Evolutionary conservation across 2,888 invertebrate genomes (phyloP).

Genomic region (Tholera decimalis): DNA sequence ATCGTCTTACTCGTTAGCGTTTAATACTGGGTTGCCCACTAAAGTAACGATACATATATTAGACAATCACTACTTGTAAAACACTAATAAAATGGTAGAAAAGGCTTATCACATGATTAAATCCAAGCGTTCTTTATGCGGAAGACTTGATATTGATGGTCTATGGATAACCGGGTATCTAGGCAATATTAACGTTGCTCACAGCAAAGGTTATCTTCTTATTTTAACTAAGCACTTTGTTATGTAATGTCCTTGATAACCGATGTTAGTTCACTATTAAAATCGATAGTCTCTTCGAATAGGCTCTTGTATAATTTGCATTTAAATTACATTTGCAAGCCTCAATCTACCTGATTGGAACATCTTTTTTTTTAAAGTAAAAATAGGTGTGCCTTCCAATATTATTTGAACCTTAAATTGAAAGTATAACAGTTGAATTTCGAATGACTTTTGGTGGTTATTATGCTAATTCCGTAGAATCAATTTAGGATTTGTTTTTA

Average conservation of each 20-base stretch:
- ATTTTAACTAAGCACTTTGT: neutral
- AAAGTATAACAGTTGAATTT: slow-evolving; percentile 15
- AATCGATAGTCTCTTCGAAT: slow-evolving; percentile 19
- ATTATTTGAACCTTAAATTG: slow-evolving; percentile 36
- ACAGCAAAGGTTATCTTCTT: neutral
- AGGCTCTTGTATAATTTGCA: slow-evolving; percentile 67
- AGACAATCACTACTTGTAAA: too few species aligned
- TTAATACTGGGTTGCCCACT: too few species aligned
- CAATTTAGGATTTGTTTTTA: slow-evolving; percentile 4
- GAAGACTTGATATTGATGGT: neutral
- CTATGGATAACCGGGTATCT: neutral
- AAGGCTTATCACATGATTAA: too few species aligned
- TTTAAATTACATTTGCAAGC: slow-evolving; percentile 71
- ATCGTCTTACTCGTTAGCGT: too few species aligned
- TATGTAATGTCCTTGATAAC: slow-evolving; percentile 27
- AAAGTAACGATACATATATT: too few species aligned
- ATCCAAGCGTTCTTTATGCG: too few species aligned
- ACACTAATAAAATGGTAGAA: too few species aligned
- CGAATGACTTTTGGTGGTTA: neutral
- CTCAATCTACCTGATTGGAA: slow-evolving; percentile 64
- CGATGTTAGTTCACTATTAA: slow-evolving; percentile 13
- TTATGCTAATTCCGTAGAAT: slow-evolving; percentile 12
- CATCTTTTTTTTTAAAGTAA: slow-evolving; percentile 60
- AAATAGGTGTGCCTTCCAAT: slow-evolving; percentile 9
- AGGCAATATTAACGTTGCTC: neutral